These are phyloP conservation scores for Melieria picta DNA, from an alignment of 2,888 invertebrate species.

Conservation along the genomic window DNA sequence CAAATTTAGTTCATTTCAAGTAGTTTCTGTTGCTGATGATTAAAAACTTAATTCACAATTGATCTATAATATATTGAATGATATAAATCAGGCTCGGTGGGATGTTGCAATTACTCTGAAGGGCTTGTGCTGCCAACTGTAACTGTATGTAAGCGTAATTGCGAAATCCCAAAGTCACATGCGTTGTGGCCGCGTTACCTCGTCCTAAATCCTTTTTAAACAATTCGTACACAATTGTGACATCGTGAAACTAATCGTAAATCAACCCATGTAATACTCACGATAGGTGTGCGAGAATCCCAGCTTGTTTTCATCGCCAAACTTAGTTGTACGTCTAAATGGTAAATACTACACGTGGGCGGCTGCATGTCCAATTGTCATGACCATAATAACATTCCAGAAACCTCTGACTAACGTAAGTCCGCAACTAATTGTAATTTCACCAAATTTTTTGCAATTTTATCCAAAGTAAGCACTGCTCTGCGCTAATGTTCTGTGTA, in stretches of 20 bases:
- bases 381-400: constrained; percentile 87
- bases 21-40: too few relatives aligned
- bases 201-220: too few relatives aligned
- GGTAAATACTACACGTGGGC: constrained; percentile 92
- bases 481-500: neutral
- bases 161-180: too few relatives aligned
- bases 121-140: too few relatives aligned
- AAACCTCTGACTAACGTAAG: constrained; percentile 82
- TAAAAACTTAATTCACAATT: too few relatives aligned
- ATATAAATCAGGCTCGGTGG: too few relatives aligned
- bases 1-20: too few relatives aligned
- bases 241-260: constrained; percentile 15
- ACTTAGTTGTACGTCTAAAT: constrained; percentile 85
- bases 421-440: constrained; percentile 35
- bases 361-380: constrained; percentile 89
- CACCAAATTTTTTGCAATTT: neutral
- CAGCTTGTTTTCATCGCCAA: constrained; percentile 79
- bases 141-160: too few relatives aligned
- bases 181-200: too few relatives aligned
- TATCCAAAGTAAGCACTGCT: neutral
- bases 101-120: too few relatives aligned
- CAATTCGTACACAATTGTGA: too few relatives aligned
- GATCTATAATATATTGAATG: too few relatives aligned
- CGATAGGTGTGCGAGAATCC: constrained; percentile 74
- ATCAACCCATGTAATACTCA: constrained; percentile 21